phyloP scores from a whole-genome alignment of 2,797 vertebrate species.

The Varecia variegata region DNA sequence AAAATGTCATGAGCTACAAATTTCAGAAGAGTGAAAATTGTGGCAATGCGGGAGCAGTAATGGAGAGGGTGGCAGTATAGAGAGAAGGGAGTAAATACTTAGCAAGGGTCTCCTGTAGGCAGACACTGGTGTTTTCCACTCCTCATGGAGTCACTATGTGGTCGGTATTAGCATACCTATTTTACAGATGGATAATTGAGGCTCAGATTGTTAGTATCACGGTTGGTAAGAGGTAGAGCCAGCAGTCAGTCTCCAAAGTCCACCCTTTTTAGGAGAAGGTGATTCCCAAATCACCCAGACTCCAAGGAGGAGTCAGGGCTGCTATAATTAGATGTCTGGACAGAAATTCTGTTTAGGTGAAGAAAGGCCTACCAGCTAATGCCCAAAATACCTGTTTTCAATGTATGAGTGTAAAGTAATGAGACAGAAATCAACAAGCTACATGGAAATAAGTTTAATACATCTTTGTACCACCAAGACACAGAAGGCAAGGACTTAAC shows the following conservation, averaged over 20 bases:
- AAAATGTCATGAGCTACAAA: not conserved
- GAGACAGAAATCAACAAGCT: not conserved
- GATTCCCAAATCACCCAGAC: not conserved
- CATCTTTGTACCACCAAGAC: not conserved
- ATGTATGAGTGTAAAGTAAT: not conserved
- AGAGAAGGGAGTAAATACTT: not conserved
- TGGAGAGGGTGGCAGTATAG: not conserved
- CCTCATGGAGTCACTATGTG: too few species aligned
- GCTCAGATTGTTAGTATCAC: too few species aligned
- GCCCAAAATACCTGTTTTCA: not conserved
- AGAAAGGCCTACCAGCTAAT: not conserved
- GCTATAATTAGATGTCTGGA: not conserved
- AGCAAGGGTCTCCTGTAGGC: not conserved
- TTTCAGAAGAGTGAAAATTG: not conserved
- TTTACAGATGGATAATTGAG: not conserved
- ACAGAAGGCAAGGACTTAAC: not conserved
- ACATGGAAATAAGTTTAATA: not conserved
- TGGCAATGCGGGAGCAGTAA: not conserved
- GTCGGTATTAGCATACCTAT: not conserved
- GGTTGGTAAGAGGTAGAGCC: not conserved
- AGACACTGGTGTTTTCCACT: not conserved
- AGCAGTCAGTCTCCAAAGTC: not conserved
- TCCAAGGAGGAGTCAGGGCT: not conserved
- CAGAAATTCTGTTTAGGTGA: not conserved
- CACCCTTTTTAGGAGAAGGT: not conserved